These are phyloP conservation scores for Dasyornis broadbenti DNA, from an alignment of 2,113 vertebrate species.

Conservation along the genomic window DNA sequence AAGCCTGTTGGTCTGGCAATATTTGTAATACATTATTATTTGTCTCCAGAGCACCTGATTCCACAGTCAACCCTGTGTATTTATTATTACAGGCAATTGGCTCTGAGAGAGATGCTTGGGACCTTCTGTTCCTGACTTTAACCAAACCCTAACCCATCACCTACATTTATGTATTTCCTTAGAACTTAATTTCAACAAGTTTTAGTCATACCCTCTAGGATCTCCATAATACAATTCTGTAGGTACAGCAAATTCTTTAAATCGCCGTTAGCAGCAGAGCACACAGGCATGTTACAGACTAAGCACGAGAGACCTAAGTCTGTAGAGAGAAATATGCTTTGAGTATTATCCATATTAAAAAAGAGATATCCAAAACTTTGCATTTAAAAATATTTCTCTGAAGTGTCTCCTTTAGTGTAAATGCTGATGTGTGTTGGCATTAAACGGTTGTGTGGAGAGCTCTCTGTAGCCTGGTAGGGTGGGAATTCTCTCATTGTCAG, in stretches of 20 bases:
- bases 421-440: background rate
- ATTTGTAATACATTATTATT: background rate
- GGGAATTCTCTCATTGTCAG: constrained; percentile 30
- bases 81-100: background rate
- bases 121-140: background rate
- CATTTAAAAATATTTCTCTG: constrained; percentile 48
- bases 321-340: constrained; percentile 53
- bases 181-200: constrained; percentile 52
- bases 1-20: background rate
- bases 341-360: constrained; percentile 54
- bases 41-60: background rate
- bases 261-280: constrained; percentile 52
- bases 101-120: background rate
- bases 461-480: background rate
- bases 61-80: background rate
- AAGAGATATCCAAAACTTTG: constrained; percentile 42
- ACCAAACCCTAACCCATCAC: background rate
- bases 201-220: constrained; percentile 54
- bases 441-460: background rate
- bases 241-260: constrained; percentile 54
- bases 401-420: constrained; percentile 24
- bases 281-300: constrained; percentile 44
- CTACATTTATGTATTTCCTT: constrained; percentile 12
- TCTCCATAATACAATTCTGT: constrained; percentile 40
- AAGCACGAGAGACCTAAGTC: constrained; percentile 59